Evolutionary conservation across 2,888 invertebrate genomes (phyloP).

Genomic region (Habroteleia sp.): DNA sequence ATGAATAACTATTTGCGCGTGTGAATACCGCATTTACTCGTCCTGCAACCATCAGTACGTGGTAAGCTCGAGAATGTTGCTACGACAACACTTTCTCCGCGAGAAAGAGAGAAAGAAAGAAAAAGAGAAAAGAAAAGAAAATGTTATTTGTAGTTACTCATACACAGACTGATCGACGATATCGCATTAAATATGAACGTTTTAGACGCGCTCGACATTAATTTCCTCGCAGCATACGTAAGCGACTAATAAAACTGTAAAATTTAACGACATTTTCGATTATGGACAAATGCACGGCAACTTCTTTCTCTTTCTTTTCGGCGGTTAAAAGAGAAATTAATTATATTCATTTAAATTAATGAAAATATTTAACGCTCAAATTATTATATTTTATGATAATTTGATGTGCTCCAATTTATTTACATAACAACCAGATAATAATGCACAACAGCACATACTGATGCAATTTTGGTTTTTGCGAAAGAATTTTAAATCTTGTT

Average conservation of each 20-base stretch:
- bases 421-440: too few relatives aligned
- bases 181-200: conserved; percentile 19
- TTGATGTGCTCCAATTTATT: too few relatives aligned
- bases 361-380: too few relatives aligned
- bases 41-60: conserved; percentile 65
- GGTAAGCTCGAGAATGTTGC: conserved; percentile 64
- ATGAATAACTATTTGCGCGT: conserved; percentile 26
- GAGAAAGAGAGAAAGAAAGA: conserved; percentile 51
- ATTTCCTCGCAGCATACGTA: background rate
- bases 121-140: conserved; percentile 23
- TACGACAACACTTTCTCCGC: conserved; percentile 70
- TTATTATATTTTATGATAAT: too few relatives aligned
- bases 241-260: background rate
- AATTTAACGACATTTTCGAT: background rate
- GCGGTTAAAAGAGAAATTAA: background rate
- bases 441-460: too few relatives aligned
- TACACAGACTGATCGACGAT: conserved; percentile 64
- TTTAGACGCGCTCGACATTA: conserved; percentile 7
- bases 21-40: conserved; percentile 47
- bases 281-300: background rate
- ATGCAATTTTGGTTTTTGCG: too few relatives aligned
- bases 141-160: conserved; percentile 47
- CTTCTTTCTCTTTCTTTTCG: too few relatives aligned
- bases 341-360: background rate
- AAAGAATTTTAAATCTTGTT: too few relatives aligned